phyloP scores from a whole-genome alignment of 1,140 invertebrate species.

The Cherax destructor region DNA sequence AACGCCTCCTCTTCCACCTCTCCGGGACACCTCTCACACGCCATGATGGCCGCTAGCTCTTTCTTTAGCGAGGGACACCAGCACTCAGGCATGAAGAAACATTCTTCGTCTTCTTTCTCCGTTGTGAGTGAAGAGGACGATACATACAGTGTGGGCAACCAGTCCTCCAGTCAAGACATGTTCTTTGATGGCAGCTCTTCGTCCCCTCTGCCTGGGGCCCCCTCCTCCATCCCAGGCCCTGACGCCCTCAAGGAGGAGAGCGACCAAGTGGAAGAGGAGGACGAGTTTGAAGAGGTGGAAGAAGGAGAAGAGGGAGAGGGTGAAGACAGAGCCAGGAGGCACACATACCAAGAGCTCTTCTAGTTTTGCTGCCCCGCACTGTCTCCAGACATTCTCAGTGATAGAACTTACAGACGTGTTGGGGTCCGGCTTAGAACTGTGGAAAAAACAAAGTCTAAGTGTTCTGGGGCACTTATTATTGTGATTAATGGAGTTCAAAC shows the following conservation, averaged over 20 bases:
- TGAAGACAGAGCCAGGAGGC: not conserved
- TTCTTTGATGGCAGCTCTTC: constrained; percentile 9
- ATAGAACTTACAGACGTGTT: not conserved
- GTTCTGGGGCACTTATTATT: constrained; percentile 5
- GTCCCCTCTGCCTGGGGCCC: constrained; percentile 8
- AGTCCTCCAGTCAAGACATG: constrained; percentile 44
- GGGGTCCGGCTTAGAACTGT: not conserved
- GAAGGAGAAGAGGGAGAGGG: not conserved
- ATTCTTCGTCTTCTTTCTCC: constrained; percentile 14
- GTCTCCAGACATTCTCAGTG: not conserved
- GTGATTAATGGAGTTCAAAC: constrained; percentile 16
- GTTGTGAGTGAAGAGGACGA: constrained; percentile 38
- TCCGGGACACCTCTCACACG: not conserved
- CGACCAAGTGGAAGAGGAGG: constrained; percentile 18
- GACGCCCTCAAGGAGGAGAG: not conserved
- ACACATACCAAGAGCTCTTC: constrained; percentile 54
- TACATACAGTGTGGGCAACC: constrained; percentile 47
- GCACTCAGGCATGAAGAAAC: constrained; percentile 8
- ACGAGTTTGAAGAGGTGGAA: constrained; percentile 11
- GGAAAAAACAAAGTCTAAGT: not conserved
- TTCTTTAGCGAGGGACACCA: constrained; percentile 30
- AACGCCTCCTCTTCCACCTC: constrained; percentile 23
- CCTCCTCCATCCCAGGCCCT: not conserved
- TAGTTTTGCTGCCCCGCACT: not conserved
- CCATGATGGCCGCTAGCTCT: constrained; percentile 12